Conservation (phyloP, 2,113 vertebrate genomes). For the Verasper variegatus region DNA sequence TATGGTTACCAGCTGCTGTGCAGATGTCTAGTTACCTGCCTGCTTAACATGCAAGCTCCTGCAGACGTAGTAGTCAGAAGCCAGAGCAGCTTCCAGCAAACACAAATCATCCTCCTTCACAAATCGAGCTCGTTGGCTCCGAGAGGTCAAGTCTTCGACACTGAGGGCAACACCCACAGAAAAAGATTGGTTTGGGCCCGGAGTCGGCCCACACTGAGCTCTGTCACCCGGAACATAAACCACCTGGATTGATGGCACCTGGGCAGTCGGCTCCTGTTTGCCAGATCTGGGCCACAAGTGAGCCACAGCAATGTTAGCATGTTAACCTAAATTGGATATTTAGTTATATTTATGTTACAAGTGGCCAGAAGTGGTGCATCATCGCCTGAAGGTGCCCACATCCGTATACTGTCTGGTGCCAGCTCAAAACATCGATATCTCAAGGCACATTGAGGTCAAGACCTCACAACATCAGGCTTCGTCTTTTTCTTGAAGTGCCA, state of each 20-base stretch:
- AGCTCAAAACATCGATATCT: too few species aligned
- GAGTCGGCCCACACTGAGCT: neutral
- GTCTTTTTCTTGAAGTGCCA: too few species aligned
- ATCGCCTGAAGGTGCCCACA: too few species aligned
- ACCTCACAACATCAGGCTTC: too few species aligned
- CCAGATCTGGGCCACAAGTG: neutral
- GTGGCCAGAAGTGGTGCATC: too few species aligned
- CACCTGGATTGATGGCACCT: too few species aligned
- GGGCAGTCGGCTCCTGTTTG: neutral
- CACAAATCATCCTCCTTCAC: constrained; percentile 13
- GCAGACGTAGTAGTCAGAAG: neutral
- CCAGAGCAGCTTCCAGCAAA: neutral
- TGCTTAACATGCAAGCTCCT: neutral
- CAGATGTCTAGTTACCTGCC: constrained; percentile 56
- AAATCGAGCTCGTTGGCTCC: constrained; percentile 16
- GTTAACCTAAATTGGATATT: too few species aligned
- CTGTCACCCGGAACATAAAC: too few species aligned
- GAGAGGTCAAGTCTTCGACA: neutral
- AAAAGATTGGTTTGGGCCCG: neutral
- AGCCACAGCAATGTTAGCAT: neutral
- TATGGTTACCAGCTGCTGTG: constrained; percentile 56
- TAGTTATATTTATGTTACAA: too few species aligned
- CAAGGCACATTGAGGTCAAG: too few species aligned
- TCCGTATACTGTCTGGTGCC: too few species aligned
- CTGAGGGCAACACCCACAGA: neutral